Evolutionary conservation across 2,113 vertebrate genomes (phyloP).

Genomic region (Phylloscopus trochiloides): DNA sequence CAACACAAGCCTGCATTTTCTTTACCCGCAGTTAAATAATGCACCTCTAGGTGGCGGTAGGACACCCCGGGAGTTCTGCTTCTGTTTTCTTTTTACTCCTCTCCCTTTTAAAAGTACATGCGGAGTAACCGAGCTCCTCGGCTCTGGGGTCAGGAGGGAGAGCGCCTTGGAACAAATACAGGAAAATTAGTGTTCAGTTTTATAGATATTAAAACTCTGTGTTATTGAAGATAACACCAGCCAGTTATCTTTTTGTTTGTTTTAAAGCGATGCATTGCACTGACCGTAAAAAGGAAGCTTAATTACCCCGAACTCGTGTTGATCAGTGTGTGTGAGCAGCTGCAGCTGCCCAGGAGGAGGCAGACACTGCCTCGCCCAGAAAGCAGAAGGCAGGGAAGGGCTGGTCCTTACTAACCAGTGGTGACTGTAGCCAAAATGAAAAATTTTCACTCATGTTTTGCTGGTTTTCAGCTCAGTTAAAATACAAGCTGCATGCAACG

Average conservation of each 20-base stretch:
- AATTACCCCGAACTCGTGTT: accelerated
- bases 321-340: background rate
- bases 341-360: background rate
- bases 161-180: background rate
- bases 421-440: background rate
- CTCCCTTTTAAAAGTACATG: background rate
- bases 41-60: background rate
- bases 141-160: background rate
- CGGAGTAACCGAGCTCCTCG: background rate
- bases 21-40: background rate
- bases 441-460: background rate
- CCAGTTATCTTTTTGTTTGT: background rate
- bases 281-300: background rate
- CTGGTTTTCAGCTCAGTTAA: background rate
- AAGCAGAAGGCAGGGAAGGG: background rate
- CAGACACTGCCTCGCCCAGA: accelerated
- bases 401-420: background rate
- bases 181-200: background rate
- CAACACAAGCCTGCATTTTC: background rate
- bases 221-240: background rate
- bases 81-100: background rate
- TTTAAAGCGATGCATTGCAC: background rate
- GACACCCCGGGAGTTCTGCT: background rate
- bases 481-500: background rate
- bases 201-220: background rate